Percentiles rank a stretch among this genome's conserved stretches.
phyloP scores from a whole-genome alignment of 2,797 vertebrate genomes.

The Circus cinereus region DNA sequence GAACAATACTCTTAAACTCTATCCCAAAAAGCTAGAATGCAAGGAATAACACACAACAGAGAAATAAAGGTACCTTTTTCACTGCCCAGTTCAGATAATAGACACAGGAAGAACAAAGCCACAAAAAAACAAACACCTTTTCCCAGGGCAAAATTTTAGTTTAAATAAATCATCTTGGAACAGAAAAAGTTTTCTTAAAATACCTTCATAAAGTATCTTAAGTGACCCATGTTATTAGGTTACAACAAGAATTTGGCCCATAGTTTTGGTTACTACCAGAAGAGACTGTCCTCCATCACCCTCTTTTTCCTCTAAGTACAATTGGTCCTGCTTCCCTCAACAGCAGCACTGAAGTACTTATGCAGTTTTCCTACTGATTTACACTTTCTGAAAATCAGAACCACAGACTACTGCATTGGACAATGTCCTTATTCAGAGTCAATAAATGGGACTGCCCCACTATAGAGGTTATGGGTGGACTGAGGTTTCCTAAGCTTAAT shows the following conservation, averaged over 20 bases:
- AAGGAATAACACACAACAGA: not conserved
- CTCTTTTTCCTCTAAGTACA: not conserved
- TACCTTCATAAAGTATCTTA: not conserved
- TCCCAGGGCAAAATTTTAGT: not conserved
- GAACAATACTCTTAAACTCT: not conserved
- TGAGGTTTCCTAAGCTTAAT: not conserved
- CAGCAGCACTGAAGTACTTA: not conserved
- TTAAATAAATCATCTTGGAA: not conserved
- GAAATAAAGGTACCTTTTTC: not conserved
- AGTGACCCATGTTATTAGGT: fast-evolving
- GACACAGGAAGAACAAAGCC: not conserved
- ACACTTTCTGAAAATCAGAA: not conserved
- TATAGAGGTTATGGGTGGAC: fast-evolving
- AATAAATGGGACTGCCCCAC: not conserved
- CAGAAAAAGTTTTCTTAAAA: not conserved
- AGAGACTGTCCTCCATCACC: not conserved
- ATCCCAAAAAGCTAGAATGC: not conserved
- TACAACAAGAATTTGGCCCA: not conserved
- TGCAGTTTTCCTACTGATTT: fast-evolving
- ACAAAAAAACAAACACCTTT: not conserved
- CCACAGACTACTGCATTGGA: fast-evolving
- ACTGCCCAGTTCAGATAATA: not conserved
- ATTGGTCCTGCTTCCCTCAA: not conserved
- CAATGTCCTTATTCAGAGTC: fast-evolving
- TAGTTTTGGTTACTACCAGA: not conserved